Base-by-base conservation (phyloP, 2,888 invertebrate genomes). In the Sialis fuliginosa region DNA sequence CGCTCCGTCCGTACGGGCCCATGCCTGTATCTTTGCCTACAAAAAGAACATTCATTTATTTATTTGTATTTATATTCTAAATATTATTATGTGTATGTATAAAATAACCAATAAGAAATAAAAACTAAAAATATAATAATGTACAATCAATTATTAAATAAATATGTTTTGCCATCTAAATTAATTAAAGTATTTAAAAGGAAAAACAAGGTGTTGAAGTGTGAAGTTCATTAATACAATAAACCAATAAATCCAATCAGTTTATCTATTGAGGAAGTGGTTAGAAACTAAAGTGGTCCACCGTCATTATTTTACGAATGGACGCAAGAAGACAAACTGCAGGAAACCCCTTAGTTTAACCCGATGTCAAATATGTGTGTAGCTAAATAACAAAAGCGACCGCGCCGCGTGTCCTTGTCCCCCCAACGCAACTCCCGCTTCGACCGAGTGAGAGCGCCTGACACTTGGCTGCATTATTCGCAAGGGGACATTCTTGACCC, bases 21-120 rank as follows among this genome's bases (percentile, higher is more conserved):
- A 85, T 75, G 50, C 79, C 79, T 54, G 86, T 81, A 64, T 90
- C 89, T 76, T 86, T 86, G 63, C 85, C 86, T 74, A 79, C 68
- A 59, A 63, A 63, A 62, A 64, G 63, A 42, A 42, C 22, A 37
- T 37, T 12, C 10, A 37, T 7, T 10, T 10, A 37, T 37, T 37
- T 6, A 37, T 37, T 37, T 9, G 6, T 37, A 10, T 10, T 37
- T 6, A 12, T 37, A 7, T 10, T 37, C 5, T 6, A 12, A n/a
- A 37, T 6, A 37, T 6, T 37, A 37, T 37, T 35, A 35, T 35
- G 35, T 35, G 10, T 35, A 35, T n/a, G 10, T n/a, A 35, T 35
- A 10, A 35, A n/a, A 35, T 35, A 35, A 37, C 12, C 1, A 37
- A 10, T 37, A 22, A 22, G 4, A 22, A 22, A 22, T 22, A 22